These are phyloP conservation scores for Apodemus agrarius DNA, from an alignment of 2,797 vertebrate genomes.

Conservation along the genomic window DNA sequence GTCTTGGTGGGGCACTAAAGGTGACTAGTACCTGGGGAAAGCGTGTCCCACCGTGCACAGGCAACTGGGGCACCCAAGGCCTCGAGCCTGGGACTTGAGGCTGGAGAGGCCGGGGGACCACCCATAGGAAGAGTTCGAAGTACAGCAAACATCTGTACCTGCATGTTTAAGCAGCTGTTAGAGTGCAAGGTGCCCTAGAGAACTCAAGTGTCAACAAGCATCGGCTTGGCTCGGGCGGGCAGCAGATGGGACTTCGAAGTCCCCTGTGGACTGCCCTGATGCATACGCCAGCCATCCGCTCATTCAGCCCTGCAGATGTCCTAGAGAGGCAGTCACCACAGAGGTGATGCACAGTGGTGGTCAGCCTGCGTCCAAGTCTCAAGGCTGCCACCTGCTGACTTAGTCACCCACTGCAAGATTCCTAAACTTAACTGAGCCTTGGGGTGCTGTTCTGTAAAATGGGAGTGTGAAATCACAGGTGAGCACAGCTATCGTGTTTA, in stretches of 20 bases:
- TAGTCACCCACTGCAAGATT: background rate
- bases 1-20: background rate
- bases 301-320: background rate
- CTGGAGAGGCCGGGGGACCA: background rate
- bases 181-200: background rate
- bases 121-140: background rate
- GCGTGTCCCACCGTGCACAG: background rate
- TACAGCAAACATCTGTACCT: background rate
- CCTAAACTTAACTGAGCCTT: slow-evolving; percentile 14
- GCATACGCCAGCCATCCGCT: background rate
- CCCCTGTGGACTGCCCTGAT: background rate
- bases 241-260: background rate
- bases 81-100: background rate
- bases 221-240: background rate
- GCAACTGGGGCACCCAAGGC: background rate
- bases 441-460: slow-evolving; percentile 42
- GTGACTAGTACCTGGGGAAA: background rate
- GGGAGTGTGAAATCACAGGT: background rate
- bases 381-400: slow-evolving; percentile 62
- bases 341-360: rapidly evolving
- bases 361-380: background rate
- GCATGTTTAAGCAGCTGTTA: background rate
- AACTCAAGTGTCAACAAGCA: background rate
- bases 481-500: background rate
- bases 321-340: background rate